These are phyloP conservation scores for Emmelina monodactyla DNA, from an alignment of 2,888 invertebrate genomes.

Conservation along the genomic window DNA sequence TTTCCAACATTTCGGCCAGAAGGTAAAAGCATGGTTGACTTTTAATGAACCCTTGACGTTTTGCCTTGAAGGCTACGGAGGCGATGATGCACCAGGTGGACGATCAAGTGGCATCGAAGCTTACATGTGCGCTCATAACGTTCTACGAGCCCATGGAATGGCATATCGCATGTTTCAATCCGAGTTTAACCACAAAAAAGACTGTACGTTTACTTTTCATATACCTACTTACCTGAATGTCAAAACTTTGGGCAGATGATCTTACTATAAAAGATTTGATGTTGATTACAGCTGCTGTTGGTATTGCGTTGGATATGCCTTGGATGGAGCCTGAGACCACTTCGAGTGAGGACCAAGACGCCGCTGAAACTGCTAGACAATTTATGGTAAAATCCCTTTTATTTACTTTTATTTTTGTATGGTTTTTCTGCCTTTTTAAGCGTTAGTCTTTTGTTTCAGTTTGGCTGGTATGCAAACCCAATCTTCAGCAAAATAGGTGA, in stretches of 20 bases:
- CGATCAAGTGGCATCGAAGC: conserved; percentile 60
- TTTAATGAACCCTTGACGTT: conserved; percentile 69
- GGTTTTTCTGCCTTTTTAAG: no score
- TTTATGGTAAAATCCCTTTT: conserved; percentile 52
- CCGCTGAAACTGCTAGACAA: conserved; percentile 52
- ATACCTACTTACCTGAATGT: no score
- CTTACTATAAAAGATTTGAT: no score
- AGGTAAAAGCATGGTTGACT: conserved; percentile 66
- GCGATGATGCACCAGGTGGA: conserved; percentile 52
- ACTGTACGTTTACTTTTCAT: conserved; percentile 13
- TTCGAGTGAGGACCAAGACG: conserved; percentile 35
- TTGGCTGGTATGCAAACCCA: conserved; percentile 74
- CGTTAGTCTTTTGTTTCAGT: no score
- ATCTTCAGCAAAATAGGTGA: conserved; percentile 69
- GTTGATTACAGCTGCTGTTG: no score
- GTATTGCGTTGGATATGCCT: conserved; percentile 45
- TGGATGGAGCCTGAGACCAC: conserved; percentile 54
- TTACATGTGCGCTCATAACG: conserved; percentile 70
- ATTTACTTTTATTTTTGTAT: no score
- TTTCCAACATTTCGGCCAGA: conserved; percentile 51
- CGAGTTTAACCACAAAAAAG: conserved; percentile 13
- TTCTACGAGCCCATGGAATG: conserved; percentile 70
- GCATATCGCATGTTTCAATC: conserved; percentile 68
- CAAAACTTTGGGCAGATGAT: no score
- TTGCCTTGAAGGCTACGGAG: conserved; percentile 57